Percentiles rank a stretch among this genome's conserved stretches.
phyloP scores from a whole-genome alignment of 2,797 vertebrate species.

The Chaetophractus vellerosus region DNA sequence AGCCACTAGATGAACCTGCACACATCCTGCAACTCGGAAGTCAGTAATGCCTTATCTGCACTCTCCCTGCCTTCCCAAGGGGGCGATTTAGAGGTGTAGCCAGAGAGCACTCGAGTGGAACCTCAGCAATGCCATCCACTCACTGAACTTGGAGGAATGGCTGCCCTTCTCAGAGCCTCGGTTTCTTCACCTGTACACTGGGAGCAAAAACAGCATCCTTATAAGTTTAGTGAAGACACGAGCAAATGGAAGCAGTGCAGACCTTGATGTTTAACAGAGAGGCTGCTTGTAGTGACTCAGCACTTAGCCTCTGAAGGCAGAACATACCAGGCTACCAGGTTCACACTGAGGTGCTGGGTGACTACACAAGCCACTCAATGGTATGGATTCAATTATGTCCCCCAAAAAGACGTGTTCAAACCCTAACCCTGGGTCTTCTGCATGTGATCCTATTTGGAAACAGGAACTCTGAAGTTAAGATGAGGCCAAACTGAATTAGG shows the following conservation, averaged over 20 bases:
- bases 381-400: too few relatives aligned
- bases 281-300: background rate
- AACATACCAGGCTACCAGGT: background rate
- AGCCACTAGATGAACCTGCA: background rate
- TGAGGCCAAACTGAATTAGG: too few relatives aligned
- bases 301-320: background rate
- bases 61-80: background rate
- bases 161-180: background rate
- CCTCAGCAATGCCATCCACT: background rate
- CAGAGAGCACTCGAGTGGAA: background rate
- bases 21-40: background rate
- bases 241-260: too few relatives aligned
- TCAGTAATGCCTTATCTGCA: background rate
- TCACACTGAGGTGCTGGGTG: background rate
- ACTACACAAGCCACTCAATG: background rate
- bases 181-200: background rate
- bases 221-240: background rate
- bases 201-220: background rate
- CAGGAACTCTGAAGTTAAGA: too few relatives aligned
- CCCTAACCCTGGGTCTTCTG: too few relatives aligned
- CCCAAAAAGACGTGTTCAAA: too few relatives aligned
- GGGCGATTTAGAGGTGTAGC: background rate
- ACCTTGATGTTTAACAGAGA: background rate
- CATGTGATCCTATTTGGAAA: too few relatives aligned
- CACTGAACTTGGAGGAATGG: background rate